These are phyloP conservation scores for Mastomys natalensis DNA, from an alignment of 2,113 vertebrate species.

Conservation along the genomic window DNA sequence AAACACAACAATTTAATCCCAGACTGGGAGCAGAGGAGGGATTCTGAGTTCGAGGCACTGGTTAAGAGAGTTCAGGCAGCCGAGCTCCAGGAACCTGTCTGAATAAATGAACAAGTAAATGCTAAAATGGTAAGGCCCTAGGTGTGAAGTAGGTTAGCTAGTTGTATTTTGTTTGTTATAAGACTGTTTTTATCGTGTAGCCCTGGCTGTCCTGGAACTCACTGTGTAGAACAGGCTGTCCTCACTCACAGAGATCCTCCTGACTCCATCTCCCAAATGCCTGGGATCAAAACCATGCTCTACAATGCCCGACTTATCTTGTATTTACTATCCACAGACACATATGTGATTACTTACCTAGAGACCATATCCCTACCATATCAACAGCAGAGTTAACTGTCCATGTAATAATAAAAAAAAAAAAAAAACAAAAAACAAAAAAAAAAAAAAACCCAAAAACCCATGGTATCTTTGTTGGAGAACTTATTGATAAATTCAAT, in stretches of 20 bases:
- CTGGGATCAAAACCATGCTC: not conserved
- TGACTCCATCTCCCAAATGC: not conserved
- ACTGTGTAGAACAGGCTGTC: not conserved
- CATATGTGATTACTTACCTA: conserved; percentile 92
- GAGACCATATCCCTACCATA: conserved; percentile 91
- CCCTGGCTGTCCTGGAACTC: not conserved
- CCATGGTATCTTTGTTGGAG: conserved; percentile 89
- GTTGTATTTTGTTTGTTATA: not conserved
- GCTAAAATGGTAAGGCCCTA: conserved; percentile 90
- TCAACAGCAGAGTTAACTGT: conserved; percentile 87
- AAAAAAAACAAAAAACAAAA: no score
- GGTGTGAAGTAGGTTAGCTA: conserved; percentile 88
- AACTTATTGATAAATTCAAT: conserved; percentile 94
- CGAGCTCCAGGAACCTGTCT: no score
- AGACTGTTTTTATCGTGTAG: not conserved
- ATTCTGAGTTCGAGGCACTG: no score
- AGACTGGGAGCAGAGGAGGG: no score
- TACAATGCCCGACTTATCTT: conserved; percentile 65
- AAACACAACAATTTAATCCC: no score
- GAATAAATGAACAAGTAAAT: no score
- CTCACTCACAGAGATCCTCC: not conserved
- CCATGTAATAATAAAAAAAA: conserved; percentile 81
- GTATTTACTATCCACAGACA: conserved; percentile 96
- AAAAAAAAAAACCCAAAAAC: conserved; percentile 85
- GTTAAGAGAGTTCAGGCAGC: no score